Percentiles rank a stretch among this genome's conserved stretches.
These are phyloP conservation scores for Danio rerio DNA, from an alignment of 2,113 vertebrate genomes.

Conservation along the genomic window DNA sequence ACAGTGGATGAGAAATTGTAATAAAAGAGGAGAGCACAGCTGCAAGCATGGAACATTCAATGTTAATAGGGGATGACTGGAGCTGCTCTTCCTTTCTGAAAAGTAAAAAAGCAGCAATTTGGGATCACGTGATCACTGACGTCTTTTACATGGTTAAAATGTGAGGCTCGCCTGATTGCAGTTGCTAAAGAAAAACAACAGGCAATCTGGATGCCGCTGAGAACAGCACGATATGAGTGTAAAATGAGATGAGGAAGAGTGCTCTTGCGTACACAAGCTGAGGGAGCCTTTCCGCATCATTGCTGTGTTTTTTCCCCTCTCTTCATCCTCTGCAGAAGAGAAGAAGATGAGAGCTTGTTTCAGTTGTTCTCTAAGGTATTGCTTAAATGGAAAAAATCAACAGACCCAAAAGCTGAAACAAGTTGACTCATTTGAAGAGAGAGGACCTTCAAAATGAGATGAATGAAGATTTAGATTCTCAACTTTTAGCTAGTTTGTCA, in stretches of 20 bases:
- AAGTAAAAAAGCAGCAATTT: constrained; percentile 1
- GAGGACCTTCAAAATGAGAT: no score
- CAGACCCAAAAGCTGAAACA: no score
- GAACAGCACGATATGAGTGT: constrained; percentile 31
- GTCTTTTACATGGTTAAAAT: constrained; percentile 22
- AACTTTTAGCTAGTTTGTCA: no score
- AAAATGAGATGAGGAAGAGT: constrained; percentile 30
- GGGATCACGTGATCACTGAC: constrained; percentile 14
- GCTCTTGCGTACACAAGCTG: constrained; percentile 27
- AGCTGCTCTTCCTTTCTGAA: not conserved
- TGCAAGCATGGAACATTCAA: not conserved
- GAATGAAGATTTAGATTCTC: no score
- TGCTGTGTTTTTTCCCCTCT: constrained; percentile 5
- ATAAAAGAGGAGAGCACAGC: constrained; percentile 5
- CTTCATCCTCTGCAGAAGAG: no score
- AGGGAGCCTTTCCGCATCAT: constrained; percentile 11
- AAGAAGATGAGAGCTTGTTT: no score
- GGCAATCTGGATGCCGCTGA: constrained; percentile 23
- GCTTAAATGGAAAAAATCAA: no score
- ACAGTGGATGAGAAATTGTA: no score
- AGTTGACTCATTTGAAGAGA: no score
- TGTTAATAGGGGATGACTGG: not conserved
- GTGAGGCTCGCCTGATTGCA: not conserved
- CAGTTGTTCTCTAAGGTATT: no score
- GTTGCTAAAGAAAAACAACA: constrained; percentile 19